These are phyloP conservation scores for Pseudois nayaur DNA, from an alignment of 2,113 vertebrate species.

Conservation along the genomic window DNA sequence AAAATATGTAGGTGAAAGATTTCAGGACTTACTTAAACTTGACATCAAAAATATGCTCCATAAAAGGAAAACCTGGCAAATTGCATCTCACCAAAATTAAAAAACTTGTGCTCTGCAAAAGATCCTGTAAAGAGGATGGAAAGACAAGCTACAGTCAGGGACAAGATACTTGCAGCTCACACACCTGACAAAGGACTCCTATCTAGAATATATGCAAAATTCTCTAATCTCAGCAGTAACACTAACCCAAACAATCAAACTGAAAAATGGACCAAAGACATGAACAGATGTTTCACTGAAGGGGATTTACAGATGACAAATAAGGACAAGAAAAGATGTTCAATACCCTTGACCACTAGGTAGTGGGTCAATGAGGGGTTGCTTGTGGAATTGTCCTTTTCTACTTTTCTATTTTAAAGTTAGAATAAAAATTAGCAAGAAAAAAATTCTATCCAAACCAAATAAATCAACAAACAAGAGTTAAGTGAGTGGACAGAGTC, in stretches of 20 bases:
- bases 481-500: neutral
- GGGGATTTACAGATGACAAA: neutral
- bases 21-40: neutral
- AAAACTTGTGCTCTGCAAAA: neutral
- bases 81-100: neutral
- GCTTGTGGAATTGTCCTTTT: neutral
- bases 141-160: neutral
- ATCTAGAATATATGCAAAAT: neutral
- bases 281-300: neutral
- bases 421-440: neutral
- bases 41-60: neutral
- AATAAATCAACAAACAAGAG: neutral
- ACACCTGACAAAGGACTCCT: neutral
- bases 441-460: neutral
- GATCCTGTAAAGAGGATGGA: neutral
- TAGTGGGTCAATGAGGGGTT: neutral
- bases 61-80: neutral
- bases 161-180: neutral
- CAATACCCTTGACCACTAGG: neutral
- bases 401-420: neutral
- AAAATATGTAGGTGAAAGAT: neutral
- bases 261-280: neutral
- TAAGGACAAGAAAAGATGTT: neutral
- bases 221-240: neutral
- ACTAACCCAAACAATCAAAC: neutral